These are phyloP conservation scores for Neolamprologus ventralis DNA, from an alignment of 2,113 vertebrate genomes.

Conservation along the genomic window DNA sequence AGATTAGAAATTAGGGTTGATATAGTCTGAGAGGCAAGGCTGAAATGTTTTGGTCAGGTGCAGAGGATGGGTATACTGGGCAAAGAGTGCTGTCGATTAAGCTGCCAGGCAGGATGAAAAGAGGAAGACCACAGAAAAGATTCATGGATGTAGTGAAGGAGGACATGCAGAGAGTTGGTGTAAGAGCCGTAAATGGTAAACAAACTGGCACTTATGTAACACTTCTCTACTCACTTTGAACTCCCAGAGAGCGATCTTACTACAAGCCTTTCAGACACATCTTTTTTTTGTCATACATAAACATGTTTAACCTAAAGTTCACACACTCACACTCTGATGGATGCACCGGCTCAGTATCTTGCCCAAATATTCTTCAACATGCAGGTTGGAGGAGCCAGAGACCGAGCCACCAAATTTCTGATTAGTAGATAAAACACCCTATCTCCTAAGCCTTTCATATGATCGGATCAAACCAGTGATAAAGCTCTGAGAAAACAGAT, in stretches of 20 bases:
- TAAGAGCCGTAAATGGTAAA: not conserved
- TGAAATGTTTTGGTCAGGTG: not conserved
- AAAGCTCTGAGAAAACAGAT: not conserved
- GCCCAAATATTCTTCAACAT: not conserved
- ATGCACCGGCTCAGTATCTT: not conserved
- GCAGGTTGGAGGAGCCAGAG: not conserved
- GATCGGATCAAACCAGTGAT: not conserved
- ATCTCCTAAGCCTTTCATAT: not conserved
- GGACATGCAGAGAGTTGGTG: not conserved
- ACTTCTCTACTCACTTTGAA: not conserved
- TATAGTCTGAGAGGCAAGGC: not conserved
- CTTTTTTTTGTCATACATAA: not conserved
- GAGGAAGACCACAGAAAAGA: not conserved
- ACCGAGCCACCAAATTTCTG: not conserved
- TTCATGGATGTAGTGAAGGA: not conserved
- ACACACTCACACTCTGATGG: not conserved
- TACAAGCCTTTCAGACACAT: not conserved
- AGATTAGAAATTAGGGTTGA: not conserved
- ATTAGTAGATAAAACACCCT: not conserved
- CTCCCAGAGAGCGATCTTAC: not conserved
- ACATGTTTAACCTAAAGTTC: not conserved
- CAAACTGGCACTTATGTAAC: not conserved
- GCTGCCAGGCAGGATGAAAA: not conserved
- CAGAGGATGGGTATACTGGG: not conserved
- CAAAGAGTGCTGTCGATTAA: not conserved